Conservation (phyloP, 2,888 invertebrate genomes). For the Mimas tiliae region DNA sequence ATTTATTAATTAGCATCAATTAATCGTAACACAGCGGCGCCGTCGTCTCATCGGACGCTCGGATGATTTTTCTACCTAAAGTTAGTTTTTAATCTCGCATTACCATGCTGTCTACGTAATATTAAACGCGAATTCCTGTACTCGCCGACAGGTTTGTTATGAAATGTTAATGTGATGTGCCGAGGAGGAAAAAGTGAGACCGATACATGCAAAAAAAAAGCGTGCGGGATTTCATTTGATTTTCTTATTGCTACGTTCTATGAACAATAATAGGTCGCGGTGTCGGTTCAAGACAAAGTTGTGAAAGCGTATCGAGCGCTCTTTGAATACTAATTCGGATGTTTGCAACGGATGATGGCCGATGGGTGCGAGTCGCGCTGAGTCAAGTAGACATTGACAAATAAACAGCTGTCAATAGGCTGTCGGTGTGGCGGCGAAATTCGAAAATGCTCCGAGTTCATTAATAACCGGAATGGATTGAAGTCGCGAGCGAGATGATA, state of each 20-base stretch:
- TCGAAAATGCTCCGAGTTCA: conserved; percentile 65
- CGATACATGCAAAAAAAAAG: conserved; percentile 48
- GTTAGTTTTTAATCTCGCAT: conserved; percentile 62
- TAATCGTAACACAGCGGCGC: conserved; percentile 70
- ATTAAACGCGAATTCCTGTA: conserved; percentile 55
- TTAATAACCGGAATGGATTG: conserved; percentile 75
- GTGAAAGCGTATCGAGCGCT: conserved; percentile 48
- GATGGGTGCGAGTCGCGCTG: conserved; percentile 42
- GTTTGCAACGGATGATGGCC: conserved; percentile 58
- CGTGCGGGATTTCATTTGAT: conserved; percentile 55
- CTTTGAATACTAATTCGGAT: conserved; percentile 61
- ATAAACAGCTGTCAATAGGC: conserved; percentile 74
- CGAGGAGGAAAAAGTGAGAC: conserved; percentile 47
- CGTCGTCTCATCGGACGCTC: conserved; percentile 61
- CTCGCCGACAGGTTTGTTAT: conserved; percentile 59
- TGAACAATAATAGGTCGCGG: conserved; percentile 45
- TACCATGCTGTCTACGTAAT: conserved; percentile 58
- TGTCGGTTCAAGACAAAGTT: conserved; percentile 45
- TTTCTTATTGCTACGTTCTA: conserved; percentile 55
- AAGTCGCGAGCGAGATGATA: conserved; percentile 62
- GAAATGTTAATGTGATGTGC: conserved; percentile 49
- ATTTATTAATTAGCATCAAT: conserved; percentile 83
- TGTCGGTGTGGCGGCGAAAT: conserved; percentile 65
- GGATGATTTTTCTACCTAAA: conserved; percentile 71
- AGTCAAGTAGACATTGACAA: conserved; percentile 71